These are phyloP conservation scores for Galago senegalensis DNA, from an alignment of 2,797 vertebrate genomes.

Conservation along the genomic window DNA sequence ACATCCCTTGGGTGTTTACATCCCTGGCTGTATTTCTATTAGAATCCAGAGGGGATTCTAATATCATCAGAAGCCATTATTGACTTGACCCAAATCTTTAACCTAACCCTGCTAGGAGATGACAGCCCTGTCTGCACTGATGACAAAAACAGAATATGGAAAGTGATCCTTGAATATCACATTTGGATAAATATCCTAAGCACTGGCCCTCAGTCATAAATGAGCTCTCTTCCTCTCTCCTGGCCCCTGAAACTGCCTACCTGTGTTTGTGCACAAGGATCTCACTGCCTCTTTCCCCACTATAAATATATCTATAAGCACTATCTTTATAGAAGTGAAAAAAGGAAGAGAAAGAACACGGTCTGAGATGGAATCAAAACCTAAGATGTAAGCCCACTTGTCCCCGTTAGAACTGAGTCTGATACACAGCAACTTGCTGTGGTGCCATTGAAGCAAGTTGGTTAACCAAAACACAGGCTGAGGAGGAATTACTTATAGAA, in stretches of 20 bases:
- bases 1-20: not conserved
- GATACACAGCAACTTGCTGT: not conserved
- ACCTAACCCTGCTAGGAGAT: not conserved
- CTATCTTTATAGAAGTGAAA: constrained; percentile 54
- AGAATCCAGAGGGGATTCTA: not conserved
- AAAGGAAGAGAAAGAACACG: constrained; percentile 38
- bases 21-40: too few relatives aligned
- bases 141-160: not conserved
- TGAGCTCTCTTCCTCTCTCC: not conserved
- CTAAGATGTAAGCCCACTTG: not conserved
- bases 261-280: not conserved
- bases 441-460: not conserved
- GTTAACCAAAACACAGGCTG: not conserved
- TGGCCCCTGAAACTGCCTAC: not conserved
- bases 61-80: not conserved
- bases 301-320: not conserved
- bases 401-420: not conserved
- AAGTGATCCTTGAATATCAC: not conserved
- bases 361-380: constrained; percentile 29
- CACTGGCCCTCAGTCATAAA: not conserved
- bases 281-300: not conserved
- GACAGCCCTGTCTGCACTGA: not conserved
- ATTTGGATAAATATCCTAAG: not conserved
- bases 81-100: not conserved
- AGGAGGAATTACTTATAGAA: not conserved